phyloP scores from a whole-genome alignment of 2,888 invertebrate genomes.

The Hydriomena furcata region DNA sequence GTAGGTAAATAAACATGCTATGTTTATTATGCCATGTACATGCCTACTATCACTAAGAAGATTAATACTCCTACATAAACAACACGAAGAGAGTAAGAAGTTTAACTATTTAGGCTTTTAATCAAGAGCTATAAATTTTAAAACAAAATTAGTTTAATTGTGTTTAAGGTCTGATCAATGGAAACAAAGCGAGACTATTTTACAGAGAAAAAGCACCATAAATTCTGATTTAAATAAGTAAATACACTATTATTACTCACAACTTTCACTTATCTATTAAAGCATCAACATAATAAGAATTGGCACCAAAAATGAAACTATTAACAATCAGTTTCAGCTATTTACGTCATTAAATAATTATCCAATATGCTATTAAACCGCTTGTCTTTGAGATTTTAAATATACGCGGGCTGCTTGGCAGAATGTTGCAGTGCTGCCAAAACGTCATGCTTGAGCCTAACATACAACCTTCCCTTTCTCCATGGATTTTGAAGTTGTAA shows the following conservation, averaged over 20 bases:
- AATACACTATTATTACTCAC: constrained; percentile 65
- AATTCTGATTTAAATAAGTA: constrained; percentile 59
- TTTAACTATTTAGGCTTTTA: constrained; percentile 33
- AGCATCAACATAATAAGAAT: constrained; percentile 73
- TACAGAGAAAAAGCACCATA: constrained; percentile 70
- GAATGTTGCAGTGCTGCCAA: constrained; percentile 94
- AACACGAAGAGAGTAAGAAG: constrained; percentile 39
- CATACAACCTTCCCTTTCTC: constrained; percentile 96
- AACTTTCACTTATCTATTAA: constrained; percentile 74
- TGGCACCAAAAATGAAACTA: constrained; percentile 72
- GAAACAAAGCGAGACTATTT: constrained; percentile 34
- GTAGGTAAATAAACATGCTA: not conserved
- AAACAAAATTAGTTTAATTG: constrained; percentile 9
- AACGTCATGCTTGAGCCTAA: constrained; percentile 95
- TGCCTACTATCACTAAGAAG: constrained; percentile 6
- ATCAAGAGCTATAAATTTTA: constrained; percentile 27
- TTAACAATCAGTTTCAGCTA: constrained; percentile 41
- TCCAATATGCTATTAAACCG: not conserved
- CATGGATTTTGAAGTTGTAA: constrained; percentile 97
- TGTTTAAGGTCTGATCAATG: constrained; percentile 19
- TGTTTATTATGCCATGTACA: not conserved
- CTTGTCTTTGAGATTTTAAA: constrained; percentile 55
- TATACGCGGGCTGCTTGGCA: constrained; percentile 89
- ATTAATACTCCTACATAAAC: constrained; percentile 46
- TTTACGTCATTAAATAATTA: constrained; percentile 29